Evolutionary conservation across 2,888 invertebrate species (phyloP).

Genomic region (Cheilosia urbana): DNA sequence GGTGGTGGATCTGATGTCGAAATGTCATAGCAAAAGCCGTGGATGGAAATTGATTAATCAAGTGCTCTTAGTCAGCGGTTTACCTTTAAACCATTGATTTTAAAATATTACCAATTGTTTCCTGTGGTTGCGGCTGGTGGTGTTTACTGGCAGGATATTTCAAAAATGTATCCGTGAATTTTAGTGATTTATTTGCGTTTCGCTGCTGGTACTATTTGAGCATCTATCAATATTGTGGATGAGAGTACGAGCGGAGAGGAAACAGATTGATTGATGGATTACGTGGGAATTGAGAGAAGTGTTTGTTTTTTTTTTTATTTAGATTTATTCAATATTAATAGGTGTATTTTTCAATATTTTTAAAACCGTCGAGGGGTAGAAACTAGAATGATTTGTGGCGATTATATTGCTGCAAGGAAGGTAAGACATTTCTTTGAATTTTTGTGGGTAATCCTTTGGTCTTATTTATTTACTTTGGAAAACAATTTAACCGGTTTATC

Average conservation of each 20-base stretch:
- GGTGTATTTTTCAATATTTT: conserved; percentile 17
- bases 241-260: not conserved
- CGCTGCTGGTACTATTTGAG: not conserved
- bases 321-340: conserved; percentile 69
- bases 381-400: not conserved
- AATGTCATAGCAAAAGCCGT: conserved; percentile 57
- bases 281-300: not conserved
- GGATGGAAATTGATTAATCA: conserved; percentile 72
- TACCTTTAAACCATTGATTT: conserved; percentile 74
- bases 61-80: conserved; percentile 75
- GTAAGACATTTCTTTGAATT: too few species aligned
- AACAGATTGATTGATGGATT: conserved; percentile 69
- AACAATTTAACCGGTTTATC: too few species aligned
- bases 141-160: conserved; percentile 27
- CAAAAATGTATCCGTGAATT: conserved; percentile 28
- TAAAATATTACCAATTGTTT: conserved; percentile 69
- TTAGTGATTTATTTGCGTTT: conserved; percentile 63
- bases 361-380: not conserved
- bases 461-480: too few species aligned
- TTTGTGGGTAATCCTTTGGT: too few species aligned
- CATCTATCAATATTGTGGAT: conserved; percentile 52
- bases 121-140: conserved; percentile 4
- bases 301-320: conserved; percentile 44
- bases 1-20: conserved; percentile 25
- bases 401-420: too few species aligned